Base-by-base conservation (phyloP, 2,797 vertebrate species). In the Vipera latastei region DNA sequence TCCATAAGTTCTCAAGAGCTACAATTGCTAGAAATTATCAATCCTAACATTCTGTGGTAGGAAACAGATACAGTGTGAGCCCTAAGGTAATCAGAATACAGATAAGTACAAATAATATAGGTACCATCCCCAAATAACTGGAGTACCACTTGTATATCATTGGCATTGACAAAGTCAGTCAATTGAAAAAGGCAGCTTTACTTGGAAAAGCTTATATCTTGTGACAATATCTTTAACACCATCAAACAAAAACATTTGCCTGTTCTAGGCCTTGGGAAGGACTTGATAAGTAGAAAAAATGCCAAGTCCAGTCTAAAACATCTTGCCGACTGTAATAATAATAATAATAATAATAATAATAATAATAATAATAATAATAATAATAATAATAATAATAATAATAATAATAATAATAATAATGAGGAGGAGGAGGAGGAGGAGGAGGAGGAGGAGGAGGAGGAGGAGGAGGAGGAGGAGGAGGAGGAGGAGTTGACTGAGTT, bases 391-490 rank as follows among this genome's bases (percentile, higher is more conserved):
- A 38, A 38, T 38, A 38, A 38, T 38, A 38, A 38, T 38, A 38
- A 38, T 38, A 38, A 38, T 38, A 38, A 38, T 38, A 38, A 38
- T 38, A 38, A 38, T n/a, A n/a, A n/a, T n/a, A n/a, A n/a, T n/a
- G n/a, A n/a, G n/a, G n/a, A n/a, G n/a, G n/a, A n/a, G n/a, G n/a
- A n/a, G n/a, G n/a, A n/a, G n/a, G n/a, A n/a, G n/a, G n/a, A n/a
- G n/a, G n/a, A n/a, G 38, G 1, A 38, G 2, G 38, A 2, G 2
- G 38, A 38, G 2, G 2, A 38, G 38, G 2, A 38, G 38, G 2
- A 38, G 38, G 2, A 38, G 38, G 2, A 38, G 38, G 2, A 38
- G 38, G 2, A 38, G 38, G 2, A 38, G 38, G 2, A 38, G 38
- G 2, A 38, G 38, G 2, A 38, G 38, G 38, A 38, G 38, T 38